Evolutionary conservation across 2,113 vertebrate species (phyloP).

Genomic region (Herpailurus yagouaroundi): DNA sequence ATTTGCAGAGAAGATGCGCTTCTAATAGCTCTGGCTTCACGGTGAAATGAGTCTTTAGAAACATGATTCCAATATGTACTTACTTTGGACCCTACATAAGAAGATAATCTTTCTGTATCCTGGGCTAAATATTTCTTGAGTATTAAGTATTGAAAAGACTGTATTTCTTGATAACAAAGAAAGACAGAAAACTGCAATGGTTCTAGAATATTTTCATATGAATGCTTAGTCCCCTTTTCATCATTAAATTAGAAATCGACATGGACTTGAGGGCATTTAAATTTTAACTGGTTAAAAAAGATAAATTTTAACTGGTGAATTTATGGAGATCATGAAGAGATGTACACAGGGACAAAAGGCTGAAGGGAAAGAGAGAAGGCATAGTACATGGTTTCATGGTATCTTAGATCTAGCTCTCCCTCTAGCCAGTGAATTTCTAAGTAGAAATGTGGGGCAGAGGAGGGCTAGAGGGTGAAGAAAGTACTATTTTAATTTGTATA

Average conservation of each 20-base stretch:
- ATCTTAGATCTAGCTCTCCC: background rate
- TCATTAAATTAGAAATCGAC: constrained; percentile 41
- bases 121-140: constrained; percentile 48
- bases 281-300: background rate
- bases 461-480: background rate
- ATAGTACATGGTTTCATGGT: background rate
- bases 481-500: background rate
- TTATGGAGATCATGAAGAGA: background rate
- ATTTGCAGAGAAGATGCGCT: constrained; percentile 4
- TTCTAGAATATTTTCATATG: constrained; percentile 36
- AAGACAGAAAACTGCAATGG: background rate
- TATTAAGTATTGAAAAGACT: background rate
- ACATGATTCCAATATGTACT: constrained; percentile 46
- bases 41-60: constrained; percentile 62
- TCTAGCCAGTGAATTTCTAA: constrained; percentile 9
- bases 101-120: constrained; percentile 46
- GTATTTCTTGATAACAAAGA: background rate
- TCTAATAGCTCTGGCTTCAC: constrained; percentile 33
- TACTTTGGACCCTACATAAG: constrained; percentile 42
- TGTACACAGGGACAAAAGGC: background rate
- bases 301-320: background rate
- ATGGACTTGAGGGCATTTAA: background rate
- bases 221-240: background rate
- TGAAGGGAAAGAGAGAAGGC: background rate
- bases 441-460: background rate